Evolutionary conservation across 2,888 invertebrate species (phyloP).

Genomic region (Dendrolimus pini): DNA sequence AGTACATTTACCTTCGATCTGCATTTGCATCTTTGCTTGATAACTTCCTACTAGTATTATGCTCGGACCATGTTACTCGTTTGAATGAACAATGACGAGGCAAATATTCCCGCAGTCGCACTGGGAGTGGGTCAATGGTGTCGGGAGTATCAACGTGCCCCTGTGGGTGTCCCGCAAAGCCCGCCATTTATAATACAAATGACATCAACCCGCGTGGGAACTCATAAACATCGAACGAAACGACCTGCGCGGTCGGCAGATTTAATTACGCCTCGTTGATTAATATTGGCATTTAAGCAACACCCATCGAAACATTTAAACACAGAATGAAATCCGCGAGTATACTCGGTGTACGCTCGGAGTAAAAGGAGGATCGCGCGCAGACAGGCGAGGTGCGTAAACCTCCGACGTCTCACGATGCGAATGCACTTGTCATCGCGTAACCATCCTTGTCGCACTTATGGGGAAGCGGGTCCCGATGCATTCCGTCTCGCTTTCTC

Average conservation of each 20-base stretch:
- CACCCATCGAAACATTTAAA: slow-evolving; percentile 40
- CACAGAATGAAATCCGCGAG: slow-evolving; percentile 50
- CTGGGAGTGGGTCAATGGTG: slow-evolving; percentile 60
- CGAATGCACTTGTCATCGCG: slow-evolving; percentile 45
- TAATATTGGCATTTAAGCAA: slow-evolving; percentile 50
- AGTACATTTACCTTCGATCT: slow-evolving; percentile 59
- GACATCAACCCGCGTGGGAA: slow-evolving; percentile 73
- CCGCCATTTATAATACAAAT: slow-evolving; percentile 65
- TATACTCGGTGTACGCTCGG: slow-evolving; percentile 28
- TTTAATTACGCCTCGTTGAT: slow-evolving; percentile 58
- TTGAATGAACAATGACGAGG: slow-evolving; percentile 52
- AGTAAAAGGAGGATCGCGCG: slow-evolving; percentile 46
- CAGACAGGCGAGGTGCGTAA: slow-evolving; percentile 66
- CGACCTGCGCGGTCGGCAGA: slow-evolving; percentile 59
- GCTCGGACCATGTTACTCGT: slow-evolving; percentile 25
- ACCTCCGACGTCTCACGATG: slow-evolving; percentile 44
- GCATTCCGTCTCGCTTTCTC: slow-evolving; percentile 19
- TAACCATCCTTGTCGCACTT: slow-evolving; percentile 21
- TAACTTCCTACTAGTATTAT: slow-evolving; percentile 36
- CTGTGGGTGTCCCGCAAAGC: slow-evolving; percentile 43
- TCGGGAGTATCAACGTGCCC: slow-evolving; percentile 23
- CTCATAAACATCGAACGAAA: slow-evolving; percentile 54
- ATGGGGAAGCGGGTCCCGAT: not conserved
- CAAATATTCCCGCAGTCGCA: slow-evolving; percentile 46
- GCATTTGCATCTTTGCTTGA: slow-evolving; percentile 32